Percentiles rank a stretch among this genome's conserved stretches.
Conservation (phyloP, 2,888 invertebrate species). For the Rhagonycha fulva region DNA sequence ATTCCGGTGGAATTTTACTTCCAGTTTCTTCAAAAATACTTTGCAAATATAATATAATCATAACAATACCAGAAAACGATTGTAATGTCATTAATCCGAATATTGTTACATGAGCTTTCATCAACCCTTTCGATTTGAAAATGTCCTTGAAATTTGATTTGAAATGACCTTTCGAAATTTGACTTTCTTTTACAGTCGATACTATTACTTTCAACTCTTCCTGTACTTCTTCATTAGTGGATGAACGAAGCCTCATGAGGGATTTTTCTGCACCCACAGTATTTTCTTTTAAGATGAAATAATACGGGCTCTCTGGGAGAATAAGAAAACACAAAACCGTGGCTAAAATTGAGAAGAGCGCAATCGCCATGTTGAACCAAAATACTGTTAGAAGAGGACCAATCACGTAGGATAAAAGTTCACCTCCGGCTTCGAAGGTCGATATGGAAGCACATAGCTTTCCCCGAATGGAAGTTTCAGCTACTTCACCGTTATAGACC, state of each 20-base stretch:
- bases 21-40: conserved; percentile 70
- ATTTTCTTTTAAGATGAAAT: conserved; percentile 62
- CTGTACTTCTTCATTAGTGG: conserved; percentile 63
- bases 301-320: conserved; percentile 84
- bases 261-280: conserved; percentile 60
- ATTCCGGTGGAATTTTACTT: conserved; percentile 60
- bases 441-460: conserved; percentile 82
- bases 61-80: conserved; percentile 81
- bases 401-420: conserved; percentile 69
- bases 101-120: conserved; percentile 52
- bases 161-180: conserved; percentile 51
- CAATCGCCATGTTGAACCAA: conserved; percentile 66
- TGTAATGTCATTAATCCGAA: conserved; percentile 63
- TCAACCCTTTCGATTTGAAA: conserved; percentile 66
- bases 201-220: conserved; percentile 67
- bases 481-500: conserved; percentile 86
- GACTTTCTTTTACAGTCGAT: conserved; percentile 50
- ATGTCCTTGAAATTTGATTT: no score
- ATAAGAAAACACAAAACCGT: conserved; percentile 64
- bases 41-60: conserved; percentile 78
- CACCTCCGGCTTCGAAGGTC: conserved; percentile 70
- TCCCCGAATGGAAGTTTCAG: conserved; percentile 78
- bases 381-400: conserved; percentile 75
- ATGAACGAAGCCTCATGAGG: conserved; percentile 69
- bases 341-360: conserved; percentile 65